Evolutionary conservation across 2,888 invertebrate genomes (phyloP).

Genomic region (Calliscelio sp.): DNA sequence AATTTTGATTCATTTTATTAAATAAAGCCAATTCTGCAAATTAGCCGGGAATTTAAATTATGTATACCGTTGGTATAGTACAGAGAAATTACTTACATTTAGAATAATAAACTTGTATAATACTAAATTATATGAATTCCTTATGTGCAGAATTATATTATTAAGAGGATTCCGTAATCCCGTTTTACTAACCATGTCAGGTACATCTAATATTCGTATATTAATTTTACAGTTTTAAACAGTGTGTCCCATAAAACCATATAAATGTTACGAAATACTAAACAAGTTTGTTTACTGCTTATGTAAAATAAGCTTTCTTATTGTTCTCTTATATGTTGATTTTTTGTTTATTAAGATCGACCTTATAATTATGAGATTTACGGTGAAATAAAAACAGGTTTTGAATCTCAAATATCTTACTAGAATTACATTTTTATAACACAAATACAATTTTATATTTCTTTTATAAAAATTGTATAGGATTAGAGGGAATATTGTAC

Average conservation of each 20-base stretch:
- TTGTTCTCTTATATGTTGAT: too few species aligned
- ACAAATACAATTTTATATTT: too few species aligned
- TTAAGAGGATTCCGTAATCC: conserved; percentile 22
- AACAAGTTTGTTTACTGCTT: too few species aligned
- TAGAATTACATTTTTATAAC: too few species aligned
- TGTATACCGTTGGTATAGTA: neutral
- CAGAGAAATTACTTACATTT: neutral
- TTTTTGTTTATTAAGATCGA: too few species aligned
- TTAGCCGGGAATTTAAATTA: neutral
- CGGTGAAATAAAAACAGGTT: too few species aligned
- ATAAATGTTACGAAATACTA: neutral
- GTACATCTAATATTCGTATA: conserved; percentile 8
- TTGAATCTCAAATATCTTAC: too few species aligned
- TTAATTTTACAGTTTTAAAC: conserved; percentile 11
- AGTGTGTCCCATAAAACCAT: neutral
- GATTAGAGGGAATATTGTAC: too few species aligned
- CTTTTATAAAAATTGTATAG: too few species aligned
- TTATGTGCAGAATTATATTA: conserved; percentile 22
- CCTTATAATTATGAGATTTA: too few species aligned
- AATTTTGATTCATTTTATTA: neutral
- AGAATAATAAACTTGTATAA: conserved; percentile 11
- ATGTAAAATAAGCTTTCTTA: too few species aligned
- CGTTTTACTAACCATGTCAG: neutral
- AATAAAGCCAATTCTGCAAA: neutral
- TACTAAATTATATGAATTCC: conserved; percentile 15